A percentile compares a stretch with the other conserved stretches of the same genome.
These are phyloP conservation scores for Oopsacas minuta DNA, from an alignment of 37 sponge, comb jelly and placozoan genomes.

Conservation along the genomic window DNA sequence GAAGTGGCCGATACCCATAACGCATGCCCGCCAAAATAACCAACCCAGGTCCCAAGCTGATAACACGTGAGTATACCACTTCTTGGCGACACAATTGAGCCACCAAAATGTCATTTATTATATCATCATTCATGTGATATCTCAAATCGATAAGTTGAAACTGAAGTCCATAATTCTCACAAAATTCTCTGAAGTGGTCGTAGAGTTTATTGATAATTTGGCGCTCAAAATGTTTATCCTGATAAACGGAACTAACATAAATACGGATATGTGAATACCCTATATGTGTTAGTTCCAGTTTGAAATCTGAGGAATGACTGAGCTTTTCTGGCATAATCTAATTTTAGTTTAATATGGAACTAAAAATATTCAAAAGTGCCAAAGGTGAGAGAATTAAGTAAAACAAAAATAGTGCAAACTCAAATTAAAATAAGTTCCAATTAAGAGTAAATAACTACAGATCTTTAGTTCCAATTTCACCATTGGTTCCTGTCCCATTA, in stretches of 20 bases:
- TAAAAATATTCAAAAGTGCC: too few relatives aligned
- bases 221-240: conserved; percentile 16
- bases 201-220: not conserved
- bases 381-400: too few relatives aligned
- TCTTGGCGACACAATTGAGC: conserved; percentile 11
- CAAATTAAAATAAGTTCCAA: too few relatives aligned
- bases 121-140: not conserved
- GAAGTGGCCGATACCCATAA: conserved; percentile 58
- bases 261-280: not conserved
- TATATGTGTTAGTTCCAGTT: not conserved
- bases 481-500: too few relatives aligned
- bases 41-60: not conserved
- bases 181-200: not conserved
- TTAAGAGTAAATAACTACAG: too few relatives aligned
- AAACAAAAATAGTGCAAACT: too few relatives aligned
- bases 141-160: not conserved
- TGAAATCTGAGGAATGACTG: not conserved
- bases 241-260: conserved; percentile 14
- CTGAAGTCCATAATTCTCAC: not conserved
- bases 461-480: too few relatives aligned
- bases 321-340: not conserved
- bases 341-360: too few relatives aligned
- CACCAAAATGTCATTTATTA: not conserved
- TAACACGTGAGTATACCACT: conserved; percentile 4
- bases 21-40: conserved; percentile 34